phyloP scores from a whole-genome alignment of 2,888 invertebrate species.

The Leptinotarsa rubiginosa region DNA sequence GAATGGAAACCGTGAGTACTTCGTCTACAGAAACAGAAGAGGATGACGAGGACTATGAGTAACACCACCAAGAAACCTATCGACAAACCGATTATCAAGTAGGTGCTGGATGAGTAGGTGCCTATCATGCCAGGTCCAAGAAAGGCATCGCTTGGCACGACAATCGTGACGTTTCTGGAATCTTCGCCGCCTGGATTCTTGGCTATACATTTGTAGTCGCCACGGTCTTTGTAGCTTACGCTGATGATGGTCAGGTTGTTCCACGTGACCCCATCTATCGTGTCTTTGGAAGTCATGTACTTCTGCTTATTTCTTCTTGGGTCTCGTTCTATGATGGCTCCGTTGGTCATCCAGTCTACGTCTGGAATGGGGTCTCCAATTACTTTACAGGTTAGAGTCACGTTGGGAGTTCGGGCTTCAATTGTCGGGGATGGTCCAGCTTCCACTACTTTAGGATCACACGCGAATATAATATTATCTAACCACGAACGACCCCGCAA shows the following conservation, averaged over 20 bases:
- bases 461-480: slow-evolving; percentile 84
- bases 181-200: slow-evolving; percentile 85
- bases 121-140: slow-evolving; percentile 53
- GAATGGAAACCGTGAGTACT: slow-evolving; percentile 50
- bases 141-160: slow-evolving; percentile 59
- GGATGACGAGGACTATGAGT: slow-evolving; percentile 66
- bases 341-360: slow-evolving; percentile 80
- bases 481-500: slow-evolving; percentile 80
- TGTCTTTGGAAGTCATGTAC: slow-evolving; percentile 62
- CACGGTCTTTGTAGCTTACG: slow-evolving; percentile 67
- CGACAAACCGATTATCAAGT: slow-evolving; percentile 67
- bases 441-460: slow-evolving; percentile 80
- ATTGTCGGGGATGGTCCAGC: slow-evolving; percentile 55
- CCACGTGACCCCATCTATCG: slow-evolving; percentile 65
- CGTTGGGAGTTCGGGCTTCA: slow-evolving; percentile 73
- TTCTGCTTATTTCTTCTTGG: slow-evolving; percentile 66
- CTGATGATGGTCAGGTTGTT: slow-evolving; percentile 71
- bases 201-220: slow-evolving; percentile 78
- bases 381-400: slow-evolving; percentile 80
- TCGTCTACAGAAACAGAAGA: slow-evolving; percentile 62
- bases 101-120: slow-evolving; percentile 62
- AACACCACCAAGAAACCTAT: slow-evolving; percentile 67
- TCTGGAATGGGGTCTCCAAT: slow-evolving; percentile 80
- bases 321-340: slow-evolving; percentile 71
- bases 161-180: slow-evolving; percentile 79